These are phyloP conservation scores for Gallinago stenura DNA, from an alignment of 2,797 vertebrate genomes.

Conservation along the genomic window DNA sequence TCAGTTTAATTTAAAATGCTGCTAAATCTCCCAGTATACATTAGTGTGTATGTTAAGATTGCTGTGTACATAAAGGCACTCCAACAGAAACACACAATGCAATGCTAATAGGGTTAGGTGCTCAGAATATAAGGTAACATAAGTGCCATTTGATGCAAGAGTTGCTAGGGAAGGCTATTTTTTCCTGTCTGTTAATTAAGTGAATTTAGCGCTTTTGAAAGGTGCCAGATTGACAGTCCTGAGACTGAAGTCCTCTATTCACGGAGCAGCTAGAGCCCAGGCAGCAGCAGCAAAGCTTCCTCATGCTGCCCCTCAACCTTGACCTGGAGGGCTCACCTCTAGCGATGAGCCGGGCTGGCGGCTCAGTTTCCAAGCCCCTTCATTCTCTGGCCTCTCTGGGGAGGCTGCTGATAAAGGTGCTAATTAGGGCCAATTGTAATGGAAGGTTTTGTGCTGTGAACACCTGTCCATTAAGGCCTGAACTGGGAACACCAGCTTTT, in stretches of 20 bases:
- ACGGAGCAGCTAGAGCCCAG: not conserved
- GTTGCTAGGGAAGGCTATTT: constrained; percentile 68
- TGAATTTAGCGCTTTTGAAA: constrained; percentile 66
- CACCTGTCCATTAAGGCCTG: constrained; percentile 54
- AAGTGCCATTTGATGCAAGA: constrained; percentile 67
- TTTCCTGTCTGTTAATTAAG: constrained; percentile 61
- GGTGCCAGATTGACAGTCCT: constrained; percentile 53
- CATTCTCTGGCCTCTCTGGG: constrained; percentile 55
- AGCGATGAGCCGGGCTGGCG: not conserved
- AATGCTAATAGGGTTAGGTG: constrained; percentile 70
- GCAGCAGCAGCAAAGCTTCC: constrained; percentile 10
- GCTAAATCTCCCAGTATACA: not conserved
- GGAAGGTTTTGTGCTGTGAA: constrained; percentile 31
- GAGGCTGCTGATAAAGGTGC: constrained; percentile 56
- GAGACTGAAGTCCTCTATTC: constrained; percentile 38
- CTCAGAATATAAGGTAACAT: constrained; percentile 53
- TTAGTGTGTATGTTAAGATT: not conserved
- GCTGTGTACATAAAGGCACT: constrained; percentile 54
- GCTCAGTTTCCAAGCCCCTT: constrained; percentile 9
- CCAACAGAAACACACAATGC: constrained; percentile 48
- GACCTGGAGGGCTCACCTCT: constrained; percentile 57
- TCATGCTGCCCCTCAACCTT: constrained; percentile 55
- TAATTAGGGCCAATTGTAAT: constrained; percentile 64
- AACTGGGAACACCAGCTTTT: not conserved
- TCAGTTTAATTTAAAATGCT: constrained; percentile 39